Evolutionary conservation across 2,113 vertebrate species (phyloP).

Genomic region (Cercocebus atys): DNA sequence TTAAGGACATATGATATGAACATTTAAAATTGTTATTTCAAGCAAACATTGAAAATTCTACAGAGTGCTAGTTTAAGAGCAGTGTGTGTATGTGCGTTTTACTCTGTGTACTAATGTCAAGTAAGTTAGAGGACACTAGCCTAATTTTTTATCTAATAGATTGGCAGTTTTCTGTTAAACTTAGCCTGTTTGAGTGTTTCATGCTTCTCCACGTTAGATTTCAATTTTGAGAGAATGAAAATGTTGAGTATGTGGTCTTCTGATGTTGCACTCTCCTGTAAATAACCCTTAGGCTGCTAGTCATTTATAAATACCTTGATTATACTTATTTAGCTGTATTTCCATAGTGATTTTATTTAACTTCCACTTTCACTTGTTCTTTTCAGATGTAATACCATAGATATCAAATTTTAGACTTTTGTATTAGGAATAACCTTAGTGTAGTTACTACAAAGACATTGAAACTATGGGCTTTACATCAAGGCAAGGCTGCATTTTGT

Average conservation of each 20-base stretch:
- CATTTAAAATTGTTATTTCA: constrained; percentile 50
- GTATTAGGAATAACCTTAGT: constrained; percentile 32
- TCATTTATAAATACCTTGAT: constrained; percentile 22
- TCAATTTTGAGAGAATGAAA: not conserved
- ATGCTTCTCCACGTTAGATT: constrained; percentile 1
- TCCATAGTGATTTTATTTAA: not conserved
- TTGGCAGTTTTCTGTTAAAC: constrained; percentile 34
- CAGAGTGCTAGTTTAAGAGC: not conserved
- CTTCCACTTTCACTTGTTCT: constrained; percentile 11
- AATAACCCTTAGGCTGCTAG: not conserved
- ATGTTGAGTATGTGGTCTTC: not conserved
- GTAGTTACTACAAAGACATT: not conserved
- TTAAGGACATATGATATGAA: not conserved
- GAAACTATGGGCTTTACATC: constrained; percentile 34
- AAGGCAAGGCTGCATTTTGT: constrained; percentile 58
- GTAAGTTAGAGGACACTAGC: not conserved
- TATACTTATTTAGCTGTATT: constrained; percentile 14
- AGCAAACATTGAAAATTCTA: not conserved
- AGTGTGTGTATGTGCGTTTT: not conserved
- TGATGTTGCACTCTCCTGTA: not conserved
- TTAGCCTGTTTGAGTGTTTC: not conserved
- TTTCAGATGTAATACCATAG: constrained; percentile 1
- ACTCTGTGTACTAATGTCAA: not conserved
- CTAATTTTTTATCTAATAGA: not conserved
- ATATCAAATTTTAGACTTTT: not conserved